These are phyloP conservation scores for Tinamus major DNA, from an alignment of 2,797 vertebrate species.

Conservation along the genomic window DNA sequence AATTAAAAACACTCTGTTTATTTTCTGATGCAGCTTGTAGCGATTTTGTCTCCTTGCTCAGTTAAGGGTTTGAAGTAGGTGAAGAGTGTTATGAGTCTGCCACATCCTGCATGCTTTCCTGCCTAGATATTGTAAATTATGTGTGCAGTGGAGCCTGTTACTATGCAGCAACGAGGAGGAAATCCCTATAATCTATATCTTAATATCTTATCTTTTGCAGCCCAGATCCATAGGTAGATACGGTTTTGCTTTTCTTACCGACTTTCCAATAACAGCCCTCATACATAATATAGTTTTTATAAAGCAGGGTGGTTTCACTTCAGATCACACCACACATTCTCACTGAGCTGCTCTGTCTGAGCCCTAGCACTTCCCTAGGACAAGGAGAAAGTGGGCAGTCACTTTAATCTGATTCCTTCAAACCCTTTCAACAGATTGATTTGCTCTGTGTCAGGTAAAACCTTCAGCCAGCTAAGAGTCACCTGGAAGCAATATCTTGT, in stretches of 20 bases:
- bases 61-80: not conserved
- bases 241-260: not conserved
- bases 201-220: slow-evolving; percentile 15
- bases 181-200: not conserved
- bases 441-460: not conserved
- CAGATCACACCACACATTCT: slow-evolving; percentile 10
- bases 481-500: slow-evolving; percentile 90
- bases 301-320: not conserved
- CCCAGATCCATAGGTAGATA: not conserved
- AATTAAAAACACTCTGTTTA: not conserved
- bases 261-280: not conserved
- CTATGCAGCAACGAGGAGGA: not conserved
- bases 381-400: not conserved
- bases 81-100: not conserved
- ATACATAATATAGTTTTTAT: not conserved
- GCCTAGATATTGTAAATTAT: not conserved
- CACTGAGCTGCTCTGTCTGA: not conserved
- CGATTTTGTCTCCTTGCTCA: not conserved
- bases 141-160: not conserved
- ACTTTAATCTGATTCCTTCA: not conserved
- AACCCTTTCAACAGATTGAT: not conserved
- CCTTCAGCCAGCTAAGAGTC: slow-evolving; percentile 54
- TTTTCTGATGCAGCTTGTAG: not conserved
- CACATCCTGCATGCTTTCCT: slow-evolving; percentile 13
- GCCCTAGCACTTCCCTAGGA: not conserved